These are phyloP conservation scores for Galeopsomyia nigrocyanea DNA, from an alignment of 2,888 invertebrate genomes.

Conservation along the genomic window DNA sequence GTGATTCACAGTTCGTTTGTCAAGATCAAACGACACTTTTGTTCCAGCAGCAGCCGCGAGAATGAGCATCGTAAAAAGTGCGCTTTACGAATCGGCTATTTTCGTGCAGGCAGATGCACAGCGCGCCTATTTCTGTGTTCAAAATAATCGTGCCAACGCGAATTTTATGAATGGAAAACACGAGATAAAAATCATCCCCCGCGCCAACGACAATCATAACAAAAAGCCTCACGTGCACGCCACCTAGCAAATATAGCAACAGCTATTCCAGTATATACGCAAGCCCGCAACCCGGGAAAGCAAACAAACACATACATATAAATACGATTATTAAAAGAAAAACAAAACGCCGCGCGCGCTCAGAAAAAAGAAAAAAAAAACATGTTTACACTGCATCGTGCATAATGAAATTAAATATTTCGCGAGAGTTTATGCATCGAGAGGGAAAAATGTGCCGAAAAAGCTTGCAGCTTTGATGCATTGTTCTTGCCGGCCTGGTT, in stretches of 20 bases:
- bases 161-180: conserved; percentile 26
- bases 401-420: no score
- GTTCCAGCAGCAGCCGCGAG: not conserved
- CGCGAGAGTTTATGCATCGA: no score
- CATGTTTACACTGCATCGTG: no score
- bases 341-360: no score
- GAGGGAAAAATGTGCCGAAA: no score
- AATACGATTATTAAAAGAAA: no score
- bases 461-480: conserved; percentile 4
- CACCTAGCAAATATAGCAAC: no score
- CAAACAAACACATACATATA: no score
- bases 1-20: not conserved
- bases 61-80: conserved; percentile 18
- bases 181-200: not conserved
- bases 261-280: no score
- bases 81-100: conserved; percentile 25
- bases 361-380: no score
- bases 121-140: conserved; percentile 16
- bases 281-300: no score
- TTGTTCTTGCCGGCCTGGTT: conserved; percentile 1
- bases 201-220: not conserved
- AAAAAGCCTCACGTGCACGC: no score
- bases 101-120: conserved; percentile 17
- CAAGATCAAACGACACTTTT: not conserved
- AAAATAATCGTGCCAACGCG: conserved; percentile 25